These are phyloP conservation scores for Sycophila sp. DNA, from an alignment of 1,140 invertebrate species.

Conservation along the genomic window DNA sequence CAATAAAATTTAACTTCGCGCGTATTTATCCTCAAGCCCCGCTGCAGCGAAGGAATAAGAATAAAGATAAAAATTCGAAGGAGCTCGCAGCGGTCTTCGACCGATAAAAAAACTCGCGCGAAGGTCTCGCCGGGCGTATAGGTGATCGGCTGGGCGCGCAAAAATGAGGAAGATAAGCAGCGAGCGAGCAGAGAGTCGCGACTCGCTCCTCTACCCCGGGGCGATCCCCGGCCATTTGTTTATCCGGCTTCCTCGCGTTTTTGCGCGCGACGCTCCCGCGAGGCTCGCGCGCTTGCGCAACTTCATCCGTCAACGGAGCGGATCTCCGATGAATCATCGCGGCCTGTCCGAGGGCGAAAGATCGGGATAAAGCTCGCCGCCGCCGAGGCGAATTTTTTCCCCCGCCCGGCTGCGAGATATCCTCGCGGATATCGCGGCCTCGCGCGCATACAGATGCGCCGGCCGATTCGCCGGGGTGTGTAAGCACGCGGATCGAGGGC, in stretches of 20 bases:
- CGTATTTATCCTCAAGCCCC: too few species aligned
- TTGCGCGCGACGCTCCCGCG: neutral
- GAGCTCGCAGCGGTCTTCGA: neutral
- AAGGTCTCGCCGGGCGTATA: too few species aligned
- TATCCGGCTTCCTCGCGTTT: neutral
- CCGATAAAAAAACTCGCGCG: too few species aligned
- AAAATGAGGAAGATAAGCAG: too few species aligned
- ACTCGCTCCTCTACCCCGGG: neutral
- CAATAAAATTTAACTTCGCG: too few species aligned
- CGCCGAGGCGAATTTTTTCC: slow-evolving; percentile 10
- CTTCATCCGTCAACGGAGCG: slow-evolving; percentile 22
- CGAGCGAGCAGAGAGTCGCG: too few species aligned
- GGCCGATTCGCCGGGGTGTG: neutral
- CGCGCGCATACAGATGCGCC: slow-evolving; percentile 6
- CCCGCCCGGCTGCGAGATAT: neutral
- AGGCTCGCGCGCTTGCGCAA: slow-evolving; percentile 2
- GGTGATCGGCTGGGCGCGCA: too few species aligned
- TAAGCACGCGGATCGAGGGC: slow-evolving; percentile 13
- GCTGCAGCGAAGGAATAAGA: too few species aligned
- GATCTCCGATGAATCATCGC: slow-evolving; percentile 21
- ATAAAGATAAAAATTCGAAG: too few species aligned
- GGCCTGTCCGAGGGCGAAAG: neutral
- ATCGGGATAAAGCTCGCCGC: slow-evolving; percentile 21
- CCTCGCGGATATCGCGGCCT: slow-evolving; percentile 15
- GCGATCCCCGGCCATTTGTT: slow-evolving; percentile 18